Conservation (phyloP, 1,140 invertebrate genomes). For the Drosophila nasuta region DNA sequence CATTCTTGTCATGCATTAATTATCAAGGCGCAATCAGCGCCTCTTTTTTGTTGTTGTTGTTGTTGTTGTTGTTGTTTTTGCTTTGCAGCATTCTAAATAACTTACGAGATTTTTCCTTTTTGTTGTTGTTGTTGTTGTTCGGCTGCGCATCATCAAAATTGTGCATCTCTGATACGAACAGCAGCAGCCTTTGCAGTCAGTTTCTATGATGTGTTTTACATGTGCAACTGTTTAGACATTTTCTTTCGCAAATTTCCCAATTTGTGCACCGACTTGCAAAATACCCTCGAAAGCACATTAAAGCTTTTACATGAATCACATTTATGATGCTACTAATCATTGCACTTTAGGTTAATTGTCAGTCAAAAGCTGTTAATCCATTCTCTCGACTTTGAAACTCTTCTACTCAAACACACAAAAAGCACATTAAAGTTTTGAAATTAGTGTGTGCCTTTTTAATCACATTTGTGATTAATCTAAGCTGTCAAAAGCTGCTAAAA, state of each 20-base stretch:
- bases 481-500: no score
- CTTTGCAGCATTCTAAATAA: slow-evolving; percentile 51
- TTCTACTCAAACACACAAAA: no score
- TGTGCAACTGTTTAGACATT: slow-evolving; percentile 12
- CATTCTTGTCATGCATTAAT: slow-evolving; percentile 75
- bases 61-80: slow-evolving; percentile 4
- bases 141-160: slow-evolving; percentile 65
- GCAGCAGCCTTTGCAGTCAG: slow-evolving; percentile 18
- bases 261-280: background rate
- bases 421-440: no score
- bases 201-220: slow-evolving; percentile 8
- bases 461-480: no score
- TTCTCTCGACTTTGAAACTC: no score
- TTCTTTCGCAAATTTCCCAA: background rate
- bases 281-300: slow-evolving; percentile 1
- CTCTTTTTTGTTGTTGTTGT: slow-evolving; percentile 5
- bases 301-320: background rate
- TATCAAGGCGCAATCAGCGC: slow-evolving; percentile 69
- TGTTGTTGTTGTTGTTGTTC: slow-evolving; percentile 5
- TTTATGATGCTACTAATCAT: background rate
- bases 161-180: slow-evolving; percentile 50
- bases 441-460: no score
- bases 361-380: no score
- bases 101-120: background rate
- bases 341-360: no score